Evolutionary conservation across 2,113 vertebrate genomes (phyloP), one percentile per base, ranked within the genome.

Genomic region (Cyprinus carpio): DNA sequence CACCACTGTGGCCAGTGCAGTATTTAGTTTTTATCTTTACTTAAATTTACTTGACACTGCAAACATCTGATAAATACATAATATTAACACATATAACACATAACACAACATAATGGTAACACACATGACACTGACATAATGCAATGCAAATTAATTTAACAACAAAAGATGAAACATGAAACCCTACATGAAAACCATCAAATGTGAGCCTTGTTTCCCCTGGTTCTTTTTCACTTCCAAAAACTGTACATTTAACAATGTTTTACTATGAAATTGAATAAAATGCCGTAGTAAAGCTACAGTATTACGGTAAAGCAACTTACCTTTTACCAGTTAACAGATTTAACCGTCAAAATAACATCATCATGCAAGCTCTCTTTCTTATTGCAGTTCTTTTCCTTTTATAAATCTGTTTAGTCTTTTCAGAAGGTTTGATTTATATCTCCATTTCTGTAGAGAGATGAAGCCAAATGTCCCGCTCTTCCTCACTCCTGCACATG

Each of bases 401-500:
- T 82, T 40, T 31, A 15, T 15, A 25, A 6, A 25, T 2, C 56
- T 79, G 76, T 79, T 34, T 79, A 7, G 76, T 60, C 29, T 58
- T 58, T 56, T 77, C 49, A 77, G 10, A 23, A 8, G 37, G 40
- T 75, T 9, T 75, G 23, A 75, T 49, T 49, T 76, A 51, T 76
- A 27, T 76, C 43, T 51, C 13, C 46, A 11, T 76, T 16, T 54
- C 88, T 90, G 37, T 94, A 99, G 98, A 96, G 98, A 95, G 97
- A 98, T 91, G 98, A 99, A 93, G 95, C 95, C 87, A 99, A 99
- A 88, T 99, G 98, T 81, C 98, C 98, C 3, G 93, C 97, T 86
- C 95, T 99, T 89, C 96, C 98, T 54, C 98, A 99, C 90, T 96
- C 98, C 31, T 99, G 98, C 92, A 99, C 98, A 6, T 99, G 98